phyloP scores from a whole-genome alignment of 2,113 vertebrate species.

The Oceanites oceanicus region DNA sequence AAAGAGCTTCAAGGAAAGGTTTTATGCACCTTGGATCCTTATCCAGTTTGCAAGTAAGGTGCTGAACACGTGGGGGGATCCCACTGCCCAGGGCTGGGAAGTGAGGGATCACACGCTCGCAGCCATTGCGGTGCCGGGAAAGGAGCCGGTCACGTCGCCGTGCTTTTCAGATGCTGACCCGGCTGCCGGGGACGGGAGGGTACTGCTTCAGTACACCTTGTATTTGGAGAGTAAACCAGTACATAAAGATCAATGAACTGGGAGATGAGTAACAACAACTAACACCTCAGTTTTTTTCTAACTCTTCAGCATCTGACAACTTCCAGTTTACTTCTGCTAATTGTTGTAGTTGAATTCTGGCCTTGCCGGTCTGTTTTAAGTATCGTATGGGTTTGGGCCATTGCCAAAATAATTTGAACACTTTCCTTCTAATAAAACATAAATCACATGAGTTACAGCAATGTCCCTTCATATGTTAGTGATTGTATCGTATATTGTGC shows the following conservation, averaged over 20 bases:
- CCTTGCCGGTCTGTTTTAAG: slow-evolving; percentile 68
- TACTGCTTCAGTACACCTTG: background rate
- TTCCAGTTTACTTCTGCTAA: slow-evolving; percentile 59
- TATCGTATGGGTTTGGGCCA: slow-evolving; percentile 60
- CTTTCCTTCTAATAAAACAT: slow-evolving; percentile 45
- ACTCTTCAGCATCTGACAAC: slow-evolving; percentile 45
- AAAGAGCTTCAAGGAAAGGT: background rate
- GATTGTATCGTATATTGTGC: fast-evolving
- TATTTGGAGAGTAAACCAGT: background rate
- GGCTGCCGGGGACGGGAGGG: background rate
- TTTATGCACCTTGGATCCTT: background rate
- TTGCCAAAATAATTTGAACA: slow-evolving; percentile 42
- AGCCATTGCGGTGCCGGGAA: background rate
- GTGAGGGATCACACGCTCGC: background rate
- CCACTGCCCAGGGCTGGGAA: background rate
- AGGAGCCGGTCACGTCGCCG: fast-evolving
- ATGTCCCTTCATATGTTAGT: background rate
- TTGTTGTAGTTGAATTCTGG: slow-evolving; percentile 72
- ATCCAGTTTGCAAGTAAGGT: background rate
- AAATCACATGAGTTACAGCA: background rate
- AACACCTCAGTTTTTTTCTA: slow-evolving; percentile 2
- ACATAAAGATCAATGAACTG: background rate
- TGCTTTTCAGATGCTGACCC: background rate
- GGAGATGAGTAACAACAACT: background rate
- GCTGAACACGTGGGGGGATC: background rate